phyloP scores from a whole-genome alignment of 92 coral and sea anemone genomes.

The Siderastrea radians region DNA sequence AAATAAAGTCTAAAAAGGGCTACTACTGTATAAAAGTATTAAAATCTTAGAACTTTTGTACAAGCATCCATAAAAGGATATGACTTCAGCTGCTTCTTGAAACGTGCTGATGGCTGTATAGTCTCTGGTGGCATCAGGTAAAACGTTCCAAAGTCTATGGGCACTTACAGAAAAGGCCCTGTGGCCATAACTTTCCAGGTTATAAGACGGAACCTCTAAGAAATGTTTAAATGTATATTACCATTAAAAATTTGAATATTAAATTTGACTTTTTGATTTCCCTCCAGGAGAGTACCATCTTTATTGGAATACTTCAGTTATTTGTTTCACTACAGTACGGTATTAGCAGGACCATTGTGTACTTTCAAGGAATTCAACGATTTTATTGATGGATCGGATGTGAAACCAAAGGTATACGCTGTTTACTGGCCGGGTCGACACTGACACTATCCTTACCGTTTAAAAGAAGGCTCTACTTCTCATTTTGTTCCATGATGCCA shows the following conservation, averaged over 20 bases:
- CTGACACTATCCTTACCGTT: not conserved
- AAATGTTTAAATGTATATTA: not conserved
- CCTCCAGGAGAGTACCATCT: constrained; percentile 76
- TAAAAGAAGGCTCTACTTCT: too few relatives aligned
- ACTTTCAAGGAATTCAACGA: constrained; percentile 85
- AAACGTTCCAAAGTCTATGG: not conserved
- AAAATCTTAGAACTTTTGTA: too few relatives aligned
- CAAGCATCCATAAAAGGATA: too few relatives aligned
- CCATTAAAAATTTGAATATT: not conserved
- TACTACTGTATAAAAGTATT: too few relatives aligned
- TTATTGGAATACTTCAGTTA: constrained; percentile 88
- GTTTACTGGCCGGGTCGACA: not conserved
- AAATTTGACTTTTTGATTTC: not conserved
- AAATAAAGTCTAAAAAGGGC: too few relatives aligned
- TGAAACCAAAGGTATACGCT: constrained; percentile 18
- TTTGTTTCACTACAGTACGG: constrained; percentile 80
- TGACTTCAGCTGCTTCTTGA: too few relatives aligned
- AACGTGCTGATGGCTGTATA: too few relatives aligned
- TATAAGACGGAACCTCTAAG: not conserved
- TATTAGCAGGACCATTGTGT: constrained; percentile 86
- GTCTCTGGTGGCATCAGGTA: not conserved
- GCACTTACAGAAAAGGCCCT: constrained; percentile 1
- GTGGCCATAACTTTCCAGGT: not conserved
- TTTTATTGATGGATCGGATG: constrained; percentile 82
- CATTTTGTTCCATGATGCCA: too few relatives aligned